phyloP scores from a whole-genome alignment of 2,797 vertebrate species.

The Galaxias olidus region DNA sequence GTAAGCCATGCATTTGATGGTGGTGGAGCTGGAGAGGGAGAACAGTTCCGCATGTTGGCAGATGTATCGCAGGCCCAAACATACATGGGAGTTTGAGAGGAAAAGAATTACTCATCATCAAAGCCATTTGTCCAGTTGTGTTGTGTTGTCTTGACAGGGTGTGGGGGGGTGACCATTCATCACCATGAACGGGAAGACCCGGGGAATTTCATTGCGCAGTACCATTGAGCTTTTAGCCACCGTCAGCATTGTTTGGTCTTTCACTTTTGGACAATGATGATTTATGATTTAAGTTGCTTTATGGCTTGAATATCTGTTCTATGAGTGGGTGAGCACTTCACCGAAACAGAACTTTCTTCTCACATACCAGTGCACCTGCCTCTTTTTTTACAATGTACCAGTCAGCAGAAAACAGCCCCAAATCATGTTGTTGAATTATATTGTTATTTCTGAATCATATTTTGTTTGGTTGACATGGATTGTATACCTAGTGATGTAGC shows the following conservation, averaged over 20 bases:
- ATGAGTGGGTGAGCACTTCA: conserved; percentile 43
- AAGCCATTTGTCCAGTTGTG: conserved; percentile 54
- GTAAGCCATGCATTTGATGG: conserved; percentile 39
- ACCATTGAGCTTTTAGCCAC: conserved; percentile 39
- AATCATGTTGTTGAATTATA: too few species aligned
- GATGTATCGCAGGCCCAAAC: conserved; percentile 3
- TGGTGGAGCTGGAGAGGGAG: conserved; percentile 45
- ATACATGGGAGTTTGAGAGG: too few species aligned
- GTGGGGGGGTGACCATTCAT: conserved; percentile 56
- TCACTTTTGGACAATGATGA: conserved; percentile 35
- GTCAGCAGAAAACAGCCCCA: neutral
- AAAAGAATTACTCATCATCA: conserved; percentile 68
- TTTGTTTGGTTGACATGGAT: too few species aligned
- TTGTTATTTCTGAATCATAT: too few species aligned
- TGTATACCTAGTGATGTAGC: too few species aligned
- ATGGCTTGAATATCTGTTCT: conserved; percentile 31
- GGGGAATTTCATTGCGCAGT: conserved; percentile 37
- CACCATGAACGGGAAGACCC: conserved; percentile 48
- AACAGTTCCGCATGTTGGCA: conserved; percentile 47
- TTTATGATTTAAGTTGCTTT: conserved; percentile 58
- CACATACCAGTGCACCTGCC: neutral
- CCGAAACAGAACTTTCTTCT: neutral
- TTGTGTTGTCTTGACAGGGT: conserved; percentile 67
- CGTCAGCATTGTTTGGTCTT: conserved; percentile 31
- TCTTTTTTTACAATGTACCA: neutral